These are phyloP conservation scores for Galaxea fascicularis DNA, from an alignment of 92 coral and sea anemone species.

Conservation along the genomic window DNA sequence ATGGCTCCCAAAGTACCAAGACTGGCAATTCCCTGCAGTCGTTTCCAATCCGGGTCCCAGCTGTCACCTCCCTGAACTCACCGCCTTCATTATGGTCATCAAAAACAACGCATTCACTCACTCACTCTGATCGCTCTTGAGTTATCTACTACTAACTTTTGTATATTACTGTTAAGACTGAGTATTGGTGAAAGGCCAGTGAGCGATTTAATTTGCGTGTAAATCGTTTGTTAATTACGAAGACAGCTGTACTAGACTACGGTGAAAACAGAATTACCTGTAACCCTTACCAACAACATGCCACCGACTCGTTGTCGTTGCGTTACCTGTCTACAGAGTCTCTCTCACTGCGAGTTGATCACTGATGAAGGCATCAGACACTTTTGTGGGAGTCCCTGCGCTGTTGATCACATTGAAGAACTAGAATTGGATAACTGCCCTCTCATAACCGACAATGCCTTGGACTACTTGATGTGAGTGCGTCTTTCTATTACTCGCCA, in stretches of 20 bases:
- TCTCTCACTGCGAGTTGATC: conserved; percentile 96
- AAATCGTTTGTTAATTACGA: no score
- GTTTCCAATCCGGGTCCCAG: no score
- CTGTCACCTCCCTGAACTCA: no score
- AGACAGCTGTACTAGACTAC: background rate
- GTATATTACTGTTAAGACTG: no score
- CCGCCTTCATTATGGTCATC: no score
- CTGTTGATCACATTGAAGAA: conserved; percentile 94
- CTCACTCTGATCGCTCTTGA: no score
- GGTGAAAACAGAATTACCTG: background rate
- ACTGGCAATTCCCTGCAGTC: no score
- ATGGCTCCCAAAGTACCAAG: no score
- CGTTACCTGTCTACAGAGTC: conserved; percentile 72
- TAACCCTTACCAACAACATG: background rate
- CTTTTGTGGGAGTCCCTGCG: conserved; percentile 94
- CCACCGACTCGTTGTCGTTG: background rate
- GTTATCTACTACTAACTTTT: no score
- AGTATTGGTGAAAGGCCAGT: no score
- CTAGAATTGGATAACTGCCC: conserved; percentile 98
- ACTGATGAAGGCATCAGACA: conserved; percentile 96
- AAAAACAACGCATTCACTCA: no score
- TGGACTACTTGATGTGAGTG: conserved; percentile 92
- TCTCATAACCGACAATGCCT: conserved; percentile 92
- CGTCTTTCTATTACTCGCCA: background rate
- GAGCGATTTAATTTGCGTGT: no score